phyloP scores from a whole-genome alignment of 2,113 vertebrate genomes.

The Oenanthe oenanthe region DNA sequence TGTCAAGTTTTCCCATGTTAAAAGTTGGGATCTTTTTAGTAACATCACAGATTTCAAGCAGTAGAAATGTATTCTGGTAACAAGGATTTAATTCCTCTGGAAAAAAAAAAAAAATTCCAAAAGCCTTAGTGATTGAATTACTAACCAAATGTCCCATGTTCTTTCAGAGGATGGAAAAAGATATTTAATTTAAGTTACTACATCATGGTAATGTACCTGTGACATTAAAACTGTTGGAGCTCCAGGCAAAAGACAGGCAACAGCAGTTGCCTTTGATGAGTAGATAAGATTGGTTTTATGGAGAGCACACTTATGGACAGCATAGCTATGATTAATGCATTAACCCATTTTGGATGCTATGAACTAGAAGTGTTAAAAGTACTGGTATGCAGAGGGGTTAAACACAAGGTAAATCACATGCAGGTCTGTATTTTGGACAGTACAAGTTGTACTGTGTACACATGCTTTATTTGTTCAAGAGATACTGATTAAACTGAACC shows the following conservation, averaged over 20 bases:
- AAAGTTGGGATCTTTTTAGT: not conserved
- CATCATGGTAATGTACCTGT: not conserved
- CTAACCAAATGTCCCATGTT: not conserved
- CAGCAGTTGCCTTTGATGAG: not conserved
- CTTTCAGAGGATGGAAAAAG: not conserved
- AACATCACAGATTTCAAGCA: not conserved
- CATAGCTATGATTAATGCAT: not conserved
- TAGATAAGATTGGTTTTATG: not conserved
- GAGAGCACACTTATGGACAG: not conserved
- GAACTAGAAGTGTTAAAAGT: not conserved
- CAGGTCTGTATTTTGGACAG: not conserved
- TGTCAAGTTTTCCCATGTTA: not conserved
- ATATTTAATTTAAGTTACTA: not conserved
- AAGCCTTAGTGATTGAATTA: not conserved
- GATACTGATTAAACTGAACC: not conserved
- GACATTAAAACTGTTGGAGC: not conserved
- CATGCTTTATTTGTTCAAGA: conserved; percentile 16
- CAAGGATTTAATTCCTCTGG: not conserved
- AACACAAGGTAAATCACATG: not conserved
- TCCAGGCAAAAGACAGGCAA: not conserved
- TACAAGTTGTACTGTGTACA: not conserved
- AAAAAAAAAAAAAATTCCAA: not conserved
- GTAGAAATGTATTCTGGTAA: not conserved
- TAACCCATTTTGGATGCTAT: not conserved
- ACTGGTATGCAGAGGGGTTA: not conserved